A percentile compares a stretch with the other conserved stretches of the same genome.
phyloP scores from a whole-genome alignment of 1,140 invertebrate genomes.

The Halictus rubicundus region DNA sequence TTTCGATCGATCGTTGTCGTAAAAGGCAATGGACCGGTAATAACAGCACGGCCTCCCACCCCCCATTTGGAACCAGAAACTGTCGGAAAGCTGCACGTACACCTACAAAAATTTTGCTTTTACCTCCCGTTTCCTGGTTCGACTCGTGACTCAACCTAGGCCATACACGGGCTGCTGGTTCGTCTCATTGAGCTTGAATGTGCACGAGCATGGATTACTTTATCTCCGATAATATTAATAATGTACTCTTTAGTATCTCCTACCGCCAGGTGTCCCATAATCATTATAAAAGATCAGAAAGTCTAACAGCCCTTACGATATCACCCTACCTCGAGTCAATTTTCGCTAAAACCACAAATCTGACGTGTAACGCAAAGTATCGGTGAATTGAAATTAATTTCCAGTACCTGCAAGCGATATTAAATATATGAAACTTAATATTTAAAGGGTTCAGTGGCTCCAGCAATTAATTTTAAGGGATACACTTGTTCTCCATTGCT shows the following conservation, averaged over 20 bases:
- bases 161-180: not conserved
- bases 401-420: no score
- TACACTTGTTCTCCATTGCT: no score
- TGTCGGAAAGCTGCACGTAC: slow-evolving; percentile 49
- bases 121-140: not conserved
- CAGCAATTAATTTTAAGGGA: no score
- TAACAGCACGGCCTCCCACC: slow-evolving; percentile 61
- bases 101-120: slow-evolving; percentile 21
- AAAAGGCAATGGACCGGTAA: slow-evolving; percentile 74
- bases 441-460: no score
- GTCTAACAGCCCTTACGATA: no score
- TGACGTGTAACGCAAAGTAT: no score
- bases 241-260: not conserved
- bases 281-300: not conserved
- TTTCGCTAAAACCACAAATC: no score
- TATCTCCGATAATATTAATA: not conserved
- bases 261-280: not conserved
- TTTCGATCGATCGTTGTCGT: slow-evolving; percentile 67
- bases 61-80: slow-evolving; percentile 56
- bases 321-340: no score
- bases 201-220: not conserved
- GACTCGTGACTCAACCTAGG: not conserved
- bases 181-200: slow-evolving; percentile 7
- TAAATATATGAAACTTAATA: no score
- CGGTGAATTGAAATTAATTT: no score